phyloP scores from a whole-genome alignment of 2,888 invertebrate species.

The Ommatoiulus sabulosus region DNA sequence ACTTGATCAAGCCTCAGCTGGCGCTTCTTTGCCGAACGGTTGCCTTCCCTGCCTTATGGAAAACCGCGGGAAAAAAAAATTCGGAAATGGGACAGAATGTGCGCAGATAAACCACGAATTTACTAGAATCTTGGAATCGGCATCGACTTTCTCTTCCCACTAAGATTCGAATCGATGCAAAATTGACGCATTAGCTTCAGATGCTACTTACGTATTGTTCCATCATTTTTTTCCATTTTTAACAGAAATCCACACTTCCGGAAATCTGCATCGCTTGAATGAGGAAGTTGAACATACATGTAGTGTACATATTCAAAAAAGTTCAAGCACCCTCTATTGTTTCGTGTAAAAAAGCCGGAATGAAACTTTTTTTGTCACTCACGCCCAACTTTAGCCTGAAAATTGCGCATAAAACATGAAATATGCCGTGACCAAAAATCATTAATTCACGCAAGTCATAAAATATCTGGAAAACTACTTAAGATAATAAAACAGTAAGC shows the following conservation, averaged over 20 bases:
- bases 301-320: background rate
- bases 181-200: background rate
- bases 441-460: background rate
- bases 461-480: background rate
- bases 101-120: background rate
- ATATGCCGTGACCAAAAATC: background rate
- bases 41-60: background rate
- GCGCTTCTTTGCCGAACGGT: background rate
- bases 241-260: background rate
- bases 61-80: background rate
- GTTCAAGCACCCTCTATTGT: constrained; percentile 21
- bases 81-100: background rate
- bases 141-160: background rate
- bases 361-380: background rate
- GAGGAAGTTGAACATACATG: background rate
- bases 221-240: background rate
- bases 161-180: background rate
- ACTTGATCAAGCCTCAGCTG: constrained; percentile 11
- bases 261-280: background rate
- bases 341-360: background rate
- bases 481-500: background rate
- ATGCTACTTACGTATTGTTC: background rate
- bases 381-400: background rate
- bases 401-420: background rate
- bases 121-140: background rate